A percentile compares a stretch with the other conserved stretches of the same genome.
Evolutionary conservation across 2,797 vertebrate genomes (phyloP).

Genomic region (Falco naumanni): DNA sequence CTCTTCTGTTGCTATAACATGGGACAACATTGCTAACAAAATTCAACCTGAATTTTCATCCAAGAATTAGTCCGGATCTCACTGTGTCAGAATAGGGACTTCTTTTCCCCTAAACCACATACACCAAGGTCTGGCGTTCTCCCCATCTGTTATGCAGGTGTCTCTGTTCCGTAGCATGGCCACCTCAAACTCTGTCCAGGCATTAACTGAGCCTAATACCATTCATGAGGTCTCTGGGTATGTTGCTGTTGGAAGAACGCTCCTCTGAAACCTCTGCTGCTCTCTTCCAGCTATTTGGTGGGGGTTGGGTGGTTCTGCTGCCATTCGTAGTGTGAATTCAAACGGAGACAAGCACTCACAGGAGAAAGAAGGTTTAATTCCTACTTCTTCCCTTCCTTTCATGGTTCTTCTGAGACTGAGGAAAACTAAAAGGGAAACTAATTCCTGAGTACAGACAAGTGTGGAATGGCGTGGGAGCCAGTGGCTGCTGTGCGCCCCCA

Average conservation of each 20-base stretch:
- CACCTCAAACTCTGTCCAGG: not conserved
- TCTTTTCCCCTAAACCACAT: not conserved
- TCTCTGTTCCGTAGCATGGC: not conserved
- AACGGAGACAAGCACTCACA: not conserved
- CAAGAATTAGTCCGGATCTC: not conserved
- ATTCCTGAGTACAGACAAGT: not conserved
- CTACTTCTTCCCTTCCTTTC: not conserved
- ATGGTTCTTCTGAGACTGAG: not conserved
- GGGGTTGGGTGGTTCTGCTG: not conserved
- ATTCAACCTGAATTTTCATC: not conserved
- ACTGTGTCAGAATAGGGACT: not conserved
- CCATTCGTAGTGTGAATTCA: not conserved
- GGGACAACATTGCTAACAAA: not conserved
- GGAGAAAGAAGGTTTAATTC: not conserved
- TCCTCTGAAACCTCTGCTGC: not conserved
- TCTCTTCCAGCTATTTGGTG: not conserved
- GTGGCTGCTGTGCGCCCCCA: not conserved
- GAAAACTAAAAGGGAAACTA: not conserved
- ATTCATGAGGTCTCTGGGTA: not conserved
- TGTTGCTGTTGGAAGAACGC: not conserved
- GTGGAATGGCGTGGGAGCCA: not conserved
- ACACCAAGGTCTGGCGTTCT: not conserved
- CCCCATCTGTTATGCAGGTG: accelerated
- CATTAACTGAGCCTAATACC: not conserved
- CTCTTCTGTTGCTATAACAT: not conserved